Evolutionary conservation across 1,140 invertebrate genomes (phyloP), one percentile per base, ranked within the genome.

Genomic region (Drosophila gunungcola): DNA sequence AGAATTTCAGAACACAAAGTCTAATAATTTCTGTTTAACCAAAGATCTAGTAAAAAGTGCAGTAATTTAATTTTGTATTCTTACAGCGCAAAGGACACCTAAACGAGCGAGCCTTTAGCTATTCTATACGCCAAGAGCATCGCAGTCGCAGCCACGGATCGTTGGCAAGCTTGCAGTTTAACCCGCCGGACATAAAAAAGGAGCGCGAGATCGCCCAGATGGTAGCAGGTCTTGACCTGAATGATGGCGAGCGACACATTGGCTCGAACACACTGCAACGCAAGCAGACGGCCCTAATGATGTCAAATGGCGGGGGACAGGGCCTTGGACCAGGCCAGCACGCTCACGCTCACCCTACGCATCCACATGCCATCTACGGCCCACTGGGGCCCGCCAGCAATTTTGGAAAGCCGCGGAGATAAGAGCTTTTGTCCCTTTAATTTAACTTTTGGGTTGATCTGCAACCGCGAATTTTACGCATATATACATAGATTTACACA

Each of bases 71-170:
- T 5, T 10, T 3, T 21, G 4, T 7, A 12, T 42, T n/a, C 16
- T 58, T 67, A 5, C 94, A 96, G 51, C 96, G 97, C 85, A 97
- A 98, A 84, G 97, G 97, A 1, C 97, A 98, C 90, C 92, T 98
- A 56, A 98, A 98, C 92, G 97, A 98, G 91, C 93, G 97, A 49
- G 97, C 97, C 13, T 98, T 98, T 91, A 97, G 97, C 11, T 98
- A 98, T 93, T 98, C 97, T 53, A 98, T 98, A 80, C 94, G 97
- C 51, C 97, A 98, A 88, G 97, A 98, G 91, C 97, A 98, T 91
- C 94, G 97, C 51, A 97, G 97, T 84, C 94, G 97, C 45, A 98
- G 97, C 73, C 97, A 98, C 92, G 97, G 97, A 49, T 97, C 96
- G 49, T 93, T 98, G 80, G 97, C 97, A 25, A 98, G 97, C 85